A percentile compares a stretch with the other conserved stretches of the same genome.
phyloP scores from a whole-genome alignment of 30 jellyfish, hydroid and myxozoan species.

The Chironex yamaguchii region DNA sequence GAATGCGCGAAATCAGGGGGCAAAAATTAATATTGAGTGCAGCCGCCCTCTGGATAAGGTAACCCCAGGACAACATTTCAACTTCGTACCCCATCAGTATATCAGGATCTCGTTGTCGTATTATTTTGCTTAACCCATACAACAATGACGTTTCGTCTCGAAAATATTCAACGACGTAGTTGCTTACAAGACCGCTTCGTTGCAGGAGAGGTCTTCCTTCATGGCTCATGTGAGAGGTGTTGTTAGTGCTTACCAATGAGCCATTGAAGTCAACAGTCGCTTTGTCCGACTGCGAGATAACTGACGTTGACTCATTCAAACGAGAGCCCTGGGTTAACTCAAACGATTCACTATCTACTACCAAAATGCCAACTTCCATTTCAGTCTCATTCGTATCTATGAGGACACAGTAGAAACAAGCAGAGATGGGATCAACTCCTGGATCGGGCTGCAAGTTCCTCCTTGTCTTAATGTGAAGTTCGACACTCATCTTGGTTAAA shows the following conservation, averaged over 20 bases:
- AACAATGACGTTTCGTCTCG: conserved; percentile 79
- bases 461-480: conserved; percentile 86
- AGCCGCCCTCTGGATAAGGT: conserved; percentile 90
- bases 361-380: conserved; percentile 27
- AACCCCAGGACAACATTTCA: conserved; percentile 96
- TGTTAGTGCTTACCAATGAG: too few species aligned
- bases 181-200: conserved; percentile 54
- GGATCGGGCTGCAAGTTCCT: conserved; percentile 96
- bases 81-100: conserved; percentile 93
- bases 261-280: too few species aligned
- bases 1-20: conserved; percentile 81
- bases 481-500: conserved; percentile 84
- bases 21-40: conserved; percentile 75
- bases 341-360: conserved; percentile 41
- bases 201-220: conserved; percentile 14
- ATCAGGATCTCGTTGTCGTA: conserved; percentile 89
- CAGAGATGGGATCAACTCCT: conserved; percentile 83
- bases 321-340: background rate
- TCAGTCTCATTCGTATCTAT: conserved; percentile 60
- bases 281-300: too few species aligned
- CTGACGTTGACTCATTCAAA: too few species aligned
- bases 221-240: too few species aligned
- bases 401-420: conserved; percentile 80
- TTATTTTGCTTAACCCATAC: conserved; percentile 64
- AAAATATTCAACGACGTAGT: conserved; percentile 47